These are phyloP conservation scores for Zaprionus vittiger DNA, from an alignment of 1,140 invertebrate genomes.

Conservation along the genomic window DNA sequence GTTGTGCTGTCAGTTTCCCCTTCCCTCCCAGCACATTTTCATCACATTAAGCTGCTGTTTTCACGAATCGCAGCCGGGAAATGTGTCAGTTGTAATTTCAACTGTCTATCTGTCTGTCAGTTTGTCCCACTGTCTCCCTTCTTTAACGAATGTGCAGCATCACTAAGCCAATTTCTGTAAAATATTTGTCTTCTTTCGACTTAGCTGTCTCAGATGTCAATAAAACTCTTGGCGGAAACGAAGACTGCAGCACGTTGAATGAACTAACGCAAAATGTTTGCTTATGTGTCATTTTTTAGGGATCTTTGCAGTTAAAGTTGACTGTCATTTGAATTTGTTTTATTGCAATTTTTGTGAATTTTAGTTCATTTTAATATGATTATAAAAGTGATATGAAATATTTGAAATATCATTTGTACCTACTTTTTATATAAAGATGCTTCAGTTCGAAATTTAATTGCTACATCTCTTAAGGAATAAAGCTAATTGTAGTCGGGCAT, in stretches of 20 bases:
- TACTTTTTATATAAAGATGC: too few relatives aligned
- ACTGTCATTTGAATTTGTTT: too few relatives aligned
- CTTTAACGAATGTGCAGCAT: conserved; percentile 15
- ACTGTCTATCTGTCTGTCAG: conserved; percentile 5
- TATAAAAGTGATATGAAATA: too few relatives aligned
- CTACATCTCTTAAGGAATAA: background rate
- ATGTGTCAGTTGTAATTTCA: conserved; percentile 25
- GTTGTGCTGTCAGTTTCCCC: conserved; percentile 13
- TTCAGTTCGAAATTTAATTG: too few relatives aligned
- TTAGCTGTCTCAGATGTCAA: conserved; percentile 11
- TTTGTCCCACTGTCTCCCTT: background rate
- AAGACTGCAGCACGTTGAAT: background rate
- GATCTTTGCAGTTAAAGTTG: background rate
- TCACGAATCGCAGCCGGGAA: conserved; percentile 16
- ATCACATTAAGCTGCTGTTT: background rate
- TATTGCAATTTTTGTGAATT: too few relatives aligned
- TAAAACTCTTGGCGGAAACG: background rate
- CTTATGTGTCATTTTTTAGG: background rate
- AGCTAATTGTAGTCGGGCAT: background rate
- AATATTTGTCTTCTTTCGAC: conserved; percentile 22
- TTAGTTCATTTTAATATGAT: too few relatives aligned
- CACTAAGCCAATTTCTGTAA: conserved; percentile 42
- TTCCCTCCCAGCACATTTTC: background rate
- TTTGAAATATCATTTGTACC: too few relatives aligned
- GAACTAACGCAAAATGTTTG: background rate